Evolutionary conservation across 2,888 invertebrate species (phyloP).

Genomic region (Itoplectis maculator): DNA sequence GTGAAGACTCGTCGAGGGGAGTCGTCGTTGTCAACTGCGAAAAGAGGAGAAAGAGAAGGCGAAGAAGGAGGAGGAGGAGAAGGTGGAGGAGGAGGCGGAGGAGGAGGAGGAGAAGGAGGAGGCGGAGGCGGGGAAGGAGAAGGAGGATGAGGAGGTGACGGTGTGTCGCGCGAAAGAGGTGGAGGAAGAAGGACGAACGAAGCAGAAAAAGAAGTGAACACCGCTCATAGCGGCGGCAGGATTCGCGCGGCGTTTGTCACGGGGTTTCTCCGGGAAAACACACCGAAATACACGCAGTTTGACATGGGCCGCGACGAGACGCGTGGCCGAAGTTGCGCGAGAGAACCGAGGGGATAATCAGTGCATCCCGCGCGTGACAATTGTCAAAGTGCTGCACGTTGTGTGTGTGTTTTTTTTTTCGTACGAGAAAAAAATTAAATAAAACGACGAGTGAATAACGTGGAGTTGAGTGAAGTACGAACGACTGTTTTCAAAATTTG

Average conservation of each 20-base stretch:
- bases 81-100: slow-evolving; percentile 68
- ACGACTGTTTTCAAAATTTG: neutral
- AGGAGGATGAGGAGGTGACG: slow-evolving; percentile 67
- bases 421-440: neutral
- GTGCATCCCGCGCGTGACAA: neutral
- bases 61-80: slow-evolving; percentile 58
- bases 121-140: slow-evolving; percentile 56
- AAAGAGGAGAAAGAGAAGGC: slow-evolving; percentile 44
- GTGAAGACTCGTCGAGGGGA: slow-evolving; percentile 21
- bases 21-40: slow-evolving; percentile 23
- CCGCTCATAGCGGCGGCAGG: slow-evolving; percentile 59
- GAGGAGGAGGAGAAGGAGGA: slow-evolving; percentile 60
- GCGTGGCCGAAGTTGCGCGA: neutral
- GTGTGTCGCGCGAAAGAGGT: slow-evolving; percentile 36
- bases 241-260: slow-evolving; percentile 51
- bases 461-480: too few relatives aligned
- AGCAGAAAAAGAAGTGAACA: slow-evolving; percentile 61
- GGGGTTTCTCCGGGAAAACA: slow-evolving; percentile 9
- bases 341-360: neutral
- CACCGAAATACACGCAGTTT: neutral
- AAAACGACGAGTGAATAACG: neutral
- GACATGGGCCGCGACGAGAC: neutral
- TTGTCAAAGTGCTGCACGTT: too few relatives aligned
- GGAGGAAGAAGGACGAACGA: slow-evolving; percentile 63
- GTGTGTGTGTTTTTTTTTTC: too few relatives aligned